These are phyloP conservation scores for Odontomyia ornata DNA, from an alignment of 2,888 invertebrate species.

Conservation along the genomic window DNA sequence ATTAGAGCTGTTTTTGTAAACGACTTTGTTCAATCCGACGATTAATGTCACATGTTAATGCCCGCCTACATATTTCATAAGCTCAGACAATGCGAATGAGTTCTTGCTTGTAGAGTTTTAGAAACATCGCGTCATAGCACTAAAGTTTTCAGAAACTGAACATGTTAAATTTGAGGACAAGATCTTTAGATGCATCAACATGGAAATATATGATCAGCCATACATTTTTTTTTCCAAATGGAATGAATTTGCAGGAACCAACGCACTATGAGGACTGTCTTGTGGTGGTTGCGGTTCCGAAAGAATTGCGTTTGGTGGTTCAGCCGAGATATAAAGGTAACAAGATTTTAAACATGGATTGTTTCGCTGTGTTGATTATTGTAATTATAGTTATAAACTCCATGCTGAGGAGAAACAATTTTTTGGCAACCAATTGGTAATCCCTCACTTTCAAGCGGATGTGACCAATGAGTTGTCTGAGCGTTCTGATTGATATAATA, in stretches of 20 bases:
- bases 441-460: constrained; percentile 92
- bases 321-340: constrained; percentile 70
- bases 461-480: constrained; percentile 99
- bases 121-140: constrained; percentile 95
- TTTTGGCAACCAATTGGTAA: constrained; percentile 97
- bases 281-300: constrained; percentile 70
- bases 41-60: constrained; percentile 62
- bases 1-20: constrained; percentile 48
- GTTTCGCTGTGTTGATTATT: constrained; percentile 94
- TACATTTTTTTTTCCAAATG: constrained; percentile 92
- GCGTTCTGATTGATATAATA: constrained; percentile 99
- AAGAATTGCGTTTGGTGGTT: constrained; percentile 65
- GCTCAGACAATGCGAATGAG: constrained; percentile 95
- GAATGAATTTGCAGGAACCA: constrained; percentile 93
- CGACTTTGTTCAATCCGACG: constrained; percentile 61
- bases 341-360: constrained; percentile 90
- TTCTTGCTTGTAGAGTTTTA: constrained; percentile 94
- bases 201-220: constrained; percentile 94
- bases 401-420: constrained; percentile 92
- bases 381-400: constrained; percentile 97
- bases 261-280: constrained; percentile 86
- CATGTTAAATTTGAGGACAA: constrained; percentile 95
- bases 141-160: constrained; percentile 93
- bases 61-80: constrained; percentile 85
- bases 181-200: constrained; percentile 90